A percentile compares a stretch with the other conserved stretches of the same genome.
Evolutionary conservation across 2,888 invertebrate species (phyloP).

Genomic region (Cancer borealis): DNA sequence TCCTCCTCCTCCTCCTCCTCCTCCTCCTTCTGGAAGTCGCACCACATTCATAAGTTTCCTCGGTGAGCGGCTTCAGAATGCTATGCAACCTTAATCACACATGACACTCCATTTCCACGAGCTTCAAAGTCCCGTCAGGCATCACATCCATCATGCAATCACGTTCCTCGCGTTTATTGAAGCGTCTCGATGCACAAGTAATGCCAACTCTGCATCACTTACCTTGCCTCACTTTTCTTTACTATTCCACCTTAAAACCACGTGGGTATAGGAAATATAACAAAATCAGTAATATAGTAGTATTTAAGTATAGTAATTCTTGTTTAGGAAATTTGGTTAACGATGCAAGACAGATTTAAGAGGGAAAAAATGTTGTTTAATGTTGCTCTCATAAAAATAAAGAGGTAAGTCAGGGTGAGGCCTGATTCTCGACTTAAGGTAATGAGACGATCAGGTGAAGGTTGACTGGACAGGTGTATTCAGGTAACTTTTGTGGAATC

Average conservation of each 20-base stretch:
- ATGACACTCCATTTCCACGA: background rate
- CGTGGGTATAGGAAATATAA: background rate
- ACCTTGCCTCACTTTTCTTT: background rate
- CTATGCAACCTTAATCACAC: background rate
- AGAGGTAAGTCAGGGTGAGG: background rate
- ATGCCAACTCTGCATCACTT: background rate
- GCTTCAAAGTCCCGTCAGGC: background rate
- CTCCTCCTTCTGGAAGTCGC: background rate
- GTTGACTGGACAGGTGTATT: background rate
- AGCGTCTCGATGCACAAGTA: background rate
- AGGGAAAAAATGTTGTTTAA: background rate
- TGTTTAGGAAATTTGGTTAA: background rate
- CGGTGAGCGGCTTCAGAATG: background rate
- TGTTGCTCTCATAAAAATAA: background rate
- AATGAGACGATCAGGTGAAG: slow-evolving; percentile 14
- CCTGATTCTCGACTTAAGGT: background rate
- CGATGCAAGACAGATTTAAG: background rate
- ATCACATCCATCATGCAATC: background rate
- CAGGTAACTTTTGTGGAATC: background rate
- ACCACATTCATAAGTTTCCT: background rate
- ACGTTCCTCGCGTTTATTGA: background rate
- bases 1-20: no score
- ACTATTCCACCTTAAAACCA: no score
- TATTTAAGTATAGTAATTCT: background rate
- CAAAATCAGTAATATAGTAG: background rate